Evolutionary conservation across 2,113 vertebrate genomes (phyloP), one percentile per base, ranked within the genome.

Genomic region (Camelus bactrianus): DNA sequence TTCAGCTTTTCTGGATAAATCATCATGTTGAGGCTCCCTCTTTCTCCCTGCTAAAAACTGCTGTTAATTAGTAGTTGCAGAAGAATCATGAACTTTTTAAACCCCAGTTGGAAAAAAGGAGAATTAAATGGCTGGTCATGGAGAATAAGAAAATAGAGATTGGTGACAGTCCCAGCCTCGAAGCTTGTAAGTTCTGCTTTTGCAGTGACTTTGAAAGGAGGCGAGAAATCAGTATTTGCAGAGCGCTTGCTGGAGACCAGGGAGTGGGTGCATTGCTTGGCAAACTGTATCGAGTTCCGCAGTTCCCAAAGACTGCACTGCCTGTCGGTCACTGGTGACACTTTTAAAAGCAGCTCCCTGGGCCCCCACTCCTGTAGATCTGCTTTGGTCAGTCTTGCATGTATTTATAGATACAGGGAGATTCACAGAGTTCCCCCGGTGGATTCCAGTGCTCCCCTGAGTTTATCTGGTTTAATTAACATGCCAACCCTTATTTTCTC

Each of bases 1-100:
- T 94, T 89, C 64, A 10, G 48, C 70, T 86, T 93, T 94, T 97
- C 94, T 88, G 82, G 94, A 87, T 96, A 96, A 96, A 96, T 97
- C 95, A 94, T 96, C 17, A 6, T 19, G 50, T 79, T 48, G 91
- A 83, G 54, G n/a, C 67, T 82, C 76, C 72, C 89, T 97, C 91
- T 96, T 89, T 75, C 85, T 94, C 88, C 82, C 69, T 96, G 38
- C 38, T 42, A 42, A 42, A 42, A 95, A 96, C 93, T 94, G 79
- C 93, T 30, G 4, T 95, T 97, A 96, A 96, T 93, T 96, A 93
- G 91, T 76, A 32, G 69, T 76, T 91, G 70, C 64, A 60, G 64
- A 89, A 96, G 91, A 96, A 72, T 86, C 94, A 93, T 91, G 97
- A 92, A 96, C 72, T 42, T 42, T 42, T 42, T 42, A 95, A 92